Percentiles rank a stretch among this genome's conserved stretches.
phyloP scores from a whole-genome alignment of 2,113 vertebrate species.

The Copsychus sechellarum region DNA sequence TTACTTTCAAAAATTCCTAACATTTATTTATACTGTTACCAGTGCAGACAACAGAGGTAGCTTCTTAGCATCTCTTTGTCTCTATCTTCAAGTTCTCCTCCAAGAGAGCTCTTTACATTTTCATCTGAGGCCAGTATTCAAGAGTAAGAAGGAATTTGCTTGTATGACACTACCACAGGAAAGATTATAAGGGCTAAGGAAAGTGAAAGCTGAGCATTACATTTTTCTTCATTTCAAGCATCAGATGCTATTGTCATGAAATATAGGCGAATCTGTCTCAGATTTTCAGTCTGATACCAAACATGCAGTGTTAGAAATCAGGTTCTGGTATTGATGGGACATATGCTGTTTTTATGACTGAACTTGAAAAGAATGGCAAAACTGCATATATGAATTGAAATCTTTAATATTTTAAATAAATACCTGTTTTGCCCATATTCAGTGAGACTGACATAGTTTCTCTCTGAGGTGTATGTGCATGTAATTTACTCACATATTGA shows the following conservation, averaged over 20 bases:
- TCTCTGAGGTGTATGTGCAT: background rate
- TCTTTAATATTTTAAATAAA: background rate
- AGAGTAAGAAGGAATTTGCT: background rate
- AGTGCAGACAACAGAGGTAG: background rate
- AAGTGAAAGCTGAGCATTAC: background rate
- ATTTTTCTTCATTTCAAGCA: background rate
- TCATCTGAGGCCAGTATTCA: background rate
- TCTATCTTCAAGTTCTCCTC: background rate
- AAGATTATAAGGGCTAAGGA: background rate
- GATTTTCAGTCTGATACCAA: background rate
- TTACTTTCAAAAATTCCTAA: background rate
- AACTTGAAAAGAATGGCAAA: background rate
- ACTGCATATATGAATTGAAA: background rate
- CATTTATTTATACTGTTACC: background rate
- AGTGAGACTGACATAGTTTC: background rate
- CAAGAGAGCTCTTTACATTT: background rate
- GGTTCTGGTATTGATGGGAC: background rate
- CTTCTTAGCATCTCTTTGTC: background rate
- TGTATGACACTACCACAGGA: background rate
- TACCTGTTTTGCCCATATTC: background rate
- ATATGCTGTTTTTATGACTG: background rate
- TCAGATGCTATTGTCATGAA: background rate
- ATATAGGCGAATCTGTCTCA: background rate
- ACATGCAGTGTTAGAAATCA: background rate
- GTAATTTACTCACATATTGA: background rate